Evolutionary conservation across 1,140 invertebrate genomes (phyloP).

Genomic region (Stenopsyche tienmushanensis): DNA sequence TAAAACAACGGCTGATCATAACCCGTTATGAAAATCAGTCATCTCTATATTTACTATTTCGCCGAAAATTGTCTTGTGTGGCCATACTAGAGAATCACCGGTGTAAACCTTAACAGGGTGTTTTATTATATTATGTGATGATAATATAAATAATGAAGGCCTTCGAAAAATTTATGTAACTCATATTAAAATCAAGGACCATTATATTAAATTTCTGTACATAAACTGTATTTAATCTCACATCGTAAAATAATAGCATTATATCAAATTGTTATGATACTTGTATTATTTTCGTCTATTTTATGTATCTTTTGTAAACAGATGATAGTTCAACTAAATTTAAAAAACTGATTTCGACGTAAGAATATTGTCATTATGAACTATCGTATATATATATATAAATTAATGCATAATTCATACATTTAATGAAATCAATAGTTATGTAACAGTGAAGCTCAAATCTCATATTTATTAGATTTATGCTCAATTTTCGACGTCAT

Average conservation of each 20-base stretch:
- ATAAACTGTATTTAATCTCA: conserved; percentile 23
- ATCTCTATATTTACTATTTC: too few relatives aligned
- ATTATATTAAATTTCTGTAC: conserved; percentile 33
- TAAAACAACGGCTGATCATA: too few relatives aligned
- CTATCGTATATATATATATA: background rate
- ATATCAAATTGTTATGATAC: conserved; percentile 2
- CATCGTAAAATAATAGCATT: background rate
- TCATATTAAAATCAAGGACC: conserved; percentile 38
- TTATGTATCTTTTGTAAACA: background rate
- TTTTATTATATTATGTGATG: conserved; percentile 39
- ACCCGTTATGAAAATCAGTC: too few relatives aligned
- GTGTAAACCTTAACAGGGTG: conserved; percentile 38
- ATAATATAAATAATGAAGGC: conserved; percentile 37
- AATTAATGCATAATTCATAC: too few relatives aligned
- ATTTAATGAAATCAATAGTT: too few relatives aligned
- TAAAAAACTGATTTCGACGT: background rate
- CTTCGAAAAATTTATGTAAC: conserved; percentile 38
- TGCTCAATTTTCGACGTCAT: too few relatives aligned
- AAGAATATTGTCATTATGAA: background rate
- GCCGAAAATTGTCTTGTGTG: conserved; percentile 6
- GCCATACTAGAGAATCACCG: background rate
- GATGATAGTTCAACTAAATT: background rate
- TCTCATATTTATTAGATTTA: too few relatives aligned
- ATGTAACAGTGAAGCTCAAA: too few relatives aligned
- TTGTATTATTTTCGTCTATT: background rate